Conservation (phyloP, 64 coral and sea anemone species). For the Pachyseris speciosa region DNA sequence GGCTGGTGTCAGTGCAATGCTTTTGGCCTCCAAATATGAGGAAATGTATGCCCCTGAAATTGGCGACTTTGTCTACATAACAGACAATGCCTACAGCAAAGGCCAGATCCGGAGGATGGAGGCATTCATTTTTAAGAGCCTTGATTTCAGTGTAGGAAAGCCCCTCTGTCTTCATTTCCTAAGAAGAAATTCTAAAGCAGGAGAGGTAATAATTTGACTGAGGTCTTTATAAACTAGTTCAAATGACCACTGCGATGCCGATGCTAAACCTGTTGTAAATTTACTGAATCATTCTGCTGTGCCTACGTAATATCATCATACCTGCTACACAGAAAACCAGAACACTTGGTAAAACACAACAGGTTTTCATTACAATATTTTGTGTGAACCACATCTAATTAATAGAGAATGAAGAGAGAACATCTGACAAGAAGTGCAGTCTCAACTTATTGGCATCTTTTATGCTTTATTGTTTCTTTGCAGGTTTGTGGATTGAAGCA, state of each 20-base stretch:
- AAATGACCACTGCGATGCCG: no score
- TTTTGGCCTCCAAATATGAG: conserved; percentile 97
- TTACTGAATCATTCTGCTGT: no score
- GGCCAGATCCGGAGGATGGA: conserved; percentile 83
- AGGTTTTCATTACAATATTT: no score
- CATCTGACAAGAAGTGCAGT: no score
- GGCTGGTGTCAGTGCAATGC: conserved; percentile 94
- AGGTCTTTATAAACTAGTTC: no score
- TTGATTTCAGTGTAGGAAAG: conserved; percentile 87
- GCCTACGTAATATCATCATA: no score
- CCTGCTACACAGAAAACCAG: no score
- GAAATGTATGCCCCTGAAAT: conserved; percentile 99
- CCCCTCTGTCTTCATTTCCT: conserved; percentile 96
- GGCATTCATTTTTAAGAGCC: conserved; percentile 74
- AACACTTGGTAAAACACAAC: no score
- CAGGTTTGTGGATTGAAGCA: conserved; percentile 83
- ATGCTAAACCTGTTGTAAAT: no score
- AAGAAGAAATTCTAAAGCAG: conserved; percentile 98
- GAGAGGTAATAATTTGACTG: conserved; percentile 49
- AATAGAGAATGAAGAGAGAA: no score
- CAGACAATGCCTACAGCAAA: conserved; percentile 91
- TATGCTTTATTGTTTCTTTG: not conserved
- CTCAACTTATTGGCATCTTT: no score
- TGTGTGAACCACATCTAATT: no score
- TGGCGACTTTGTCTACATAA: conserved; percentile 98